Evolutionary conservation across 2,888 invertebrate species (phyloP), one percentile per base, ranked within the genome.

Genomic region (Synanthedon andrenaeformis): DNA sequence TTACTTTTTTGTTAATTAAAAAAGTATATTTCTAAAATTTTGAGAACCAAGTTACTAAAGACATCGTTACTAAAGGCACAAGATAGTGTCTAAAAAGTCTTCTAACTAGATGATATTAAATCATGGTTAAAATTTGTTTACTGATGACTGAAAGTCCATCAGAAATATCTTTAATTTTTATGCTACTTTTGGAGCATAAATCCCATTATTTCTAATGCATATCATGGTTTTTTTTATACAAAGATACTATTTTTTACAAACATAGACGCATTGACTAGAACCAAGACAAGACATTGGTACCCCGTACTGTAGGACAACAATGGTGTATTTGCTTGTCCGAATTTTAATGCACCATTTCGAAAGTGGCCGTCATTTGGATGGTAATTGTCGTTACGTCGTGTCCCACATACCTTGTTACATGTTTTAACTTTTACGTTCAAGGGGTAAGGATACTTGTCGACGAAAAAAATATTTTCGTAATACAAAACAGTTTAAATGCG

Each of bases 281-380:
- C n/a, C n/a, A n/a, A n/a, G n/a, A 42, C 42, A 42, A 42, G 42
- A 13, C 42, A 42, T 42, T n/a, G n/a, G 13, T n/a, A 28, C 3
- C 6, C 42, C 6, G 42, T n/a, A 5, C 13, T 42, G 42, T 42
- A 8, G 13, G 12, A 81, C 79, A 83, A 81, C 79, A 83, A 82
- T 82, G 72, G 76, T 45, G 45, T 45, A n/a, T 45, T 45, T 61
- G 71, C 69, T 59, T 63, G 62, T 62, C 69, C 71, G 76, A 77
- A 79, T 76, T 74, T 74, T 74, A 78, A 77, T 77, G 19, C 61
- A 68, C 68, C 66, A 68, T 81, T 85, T 85, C 80, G 85, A 85
- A 85, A 84, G 82, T 77, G 79, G 69, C 76, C 75, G 80, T 78
- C 72, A 78, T 83, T 81, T 79, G 77, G 79, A 81, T 85, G 83